phyloP scores from a whole-genome alignment of 2,113 vertebrate species.

The Chaetorhynchus papuensis region DNA sequence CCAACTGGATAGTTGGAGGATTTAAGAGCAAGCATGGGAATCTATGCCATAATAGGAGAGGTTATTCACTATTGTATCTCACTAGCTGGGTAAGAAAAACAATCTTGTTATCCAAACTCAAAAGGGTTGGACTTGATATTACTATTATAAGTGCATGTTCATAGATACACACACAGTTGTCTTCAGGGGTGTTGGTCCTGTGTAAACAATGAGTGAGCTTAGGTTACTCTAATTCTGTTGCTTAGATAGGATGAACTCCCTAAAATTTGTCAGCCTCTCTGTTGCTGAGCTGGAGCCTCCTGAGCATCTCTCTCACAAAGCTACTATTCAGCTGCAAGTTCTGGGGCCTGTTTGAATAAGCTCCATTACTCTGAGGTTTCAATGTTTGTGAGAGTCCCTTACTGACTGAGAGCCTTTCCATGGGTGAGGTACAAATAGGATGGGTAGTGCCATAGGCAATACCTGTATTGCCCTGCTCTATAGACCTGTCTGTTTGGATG shows the following conservation, averaged over 20 bases:
- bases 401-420: background rate
- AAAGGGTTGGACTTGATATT: background rate
- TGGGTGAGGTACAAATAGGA: background rate
- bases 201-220: background rate
- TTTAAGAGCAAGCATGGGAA: background rate
- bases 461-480: background rate
- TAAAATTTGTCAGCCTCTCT: background rate
- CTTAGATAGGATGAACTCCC: background rate
- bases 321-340: background rate
- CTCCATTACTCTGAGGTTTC: background rate
- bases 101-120: background rate
- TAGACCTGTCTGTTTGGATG: background rate
- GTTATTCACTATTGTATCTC: background rate
- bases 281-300: background rate
- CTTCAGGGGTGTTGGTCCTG: background rate
- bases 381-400: background rate
- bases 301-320: background rate
- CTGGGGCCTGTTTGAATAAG: background rate
- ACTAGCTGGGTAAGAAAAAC: background rate
- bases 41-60: background rate
- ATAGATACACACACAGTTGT: background rate
- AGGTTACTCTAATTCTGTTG: background rate
- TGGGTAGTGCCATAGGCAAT: background rate
- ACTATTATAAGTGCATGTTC: background rate
- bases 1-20: background rate